Base-by-base conservation (phyloP, 1,140 invertebrate genomes). In the Tetragnatha versicolor region DNA sequence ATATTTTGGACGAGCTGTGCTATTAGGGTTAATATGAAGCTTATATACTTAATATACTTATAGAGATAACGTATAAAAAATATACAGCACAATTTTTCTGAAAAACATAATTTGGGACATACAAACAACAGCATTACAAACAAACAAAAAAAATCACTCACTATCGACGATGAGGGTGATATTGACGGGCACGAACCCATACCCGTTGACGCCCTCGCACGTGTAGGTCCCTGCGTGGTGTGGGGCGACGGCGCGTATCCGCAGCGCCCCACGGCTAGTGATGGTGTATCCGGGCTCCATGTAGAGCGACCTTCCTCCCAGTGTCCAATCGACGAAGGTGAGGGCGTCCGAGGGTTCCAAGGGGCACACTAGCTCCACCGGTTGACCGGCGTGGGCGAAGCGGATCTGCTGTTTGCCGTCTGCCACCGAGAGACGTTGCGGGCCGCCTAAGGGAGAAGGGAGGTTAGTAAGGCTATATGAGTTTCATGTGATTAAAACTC, bases 131-230 rank as follows among this genome's bases (percentile, higher is more conserved):
- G n/a, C n/a, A n/a, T n/a, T n/a, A n/a, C 12, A 61, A 20, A 63
- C 14, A 39, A 63, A 63, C 2, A 7, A 7, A n/a, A 35, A 63
- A 45, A 0, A 7, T 7, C 12, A 55, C 73, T 42, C 55, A 77
- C 73, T 47, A 14, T 75, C 72, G 2, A 77, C 73, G 22, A 77
- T 39, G 39, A 77, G 39, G 10, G 33, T 65, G 10, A 77, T 39
- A 10, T 66, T 39, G 5, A 77, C 61, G 53, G 33, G 33, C 0
- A 66, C 37, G 22, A 61, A 63, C 12, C 73, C 73, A 39, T 65
- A 66, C 14, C 73, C 73, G 55, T 77, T 77, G 3, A 77, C 49
- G 10, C 10, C 60, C 17, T 77, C 73, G 12, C 73, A 77, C 3
- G 60, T 65, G 29, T 51, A 77, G 2, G 31, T 65, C 3, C 73